Conservation (phyloP, 1,140 invertebrate genomes). For the Chionoecetes opilio region DNA sequence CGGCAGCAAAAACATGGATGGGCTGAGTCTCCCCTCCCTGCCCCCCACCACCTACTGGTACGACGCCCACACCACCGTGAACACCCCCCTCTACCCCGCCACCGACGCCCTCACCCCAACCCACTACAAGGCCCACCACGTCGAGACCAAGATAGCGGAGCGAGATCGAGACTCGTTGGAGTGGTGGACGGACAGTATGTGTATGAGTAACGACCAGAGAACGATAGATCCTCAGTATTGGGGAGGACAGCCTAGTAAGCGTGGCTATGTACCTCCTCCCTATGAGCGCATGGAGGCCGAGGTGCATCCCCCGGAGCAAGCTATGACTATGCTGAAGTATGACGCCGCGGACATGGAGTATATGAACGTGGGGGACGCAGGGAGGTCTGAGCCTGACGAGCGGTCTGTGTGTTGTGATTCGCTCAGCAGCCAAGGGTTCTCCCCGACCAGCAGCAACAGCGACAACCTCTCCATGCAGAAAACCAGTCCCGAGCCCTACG, state of each 20-base stretch:
- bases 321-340: slow-evolving; percentile 41
- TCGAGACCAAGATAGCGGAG: slow-evolving; percentile 42
- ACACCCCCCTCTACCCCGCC: slow-evolving; percentile 57
- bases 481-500: slow-evolving; percentile 36
- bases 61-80: slow-evolving; percentile 67
- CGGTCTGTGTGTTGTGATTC: slow-evolving; percentile 54
- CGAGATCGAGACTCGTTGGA: slow-evolving; percentile 58
- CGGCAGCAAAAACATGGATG: slow-evolving; percentile 39
- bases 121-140: neutral
- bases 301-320: slow-evolving; percentile 39
- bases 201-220: slow-evolving; percentile 46
- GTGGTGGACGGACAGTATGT: slow-evolving; percentile 66
- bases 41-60: slow-evolving; percentile 70
- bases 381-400: slow-evolving; percentile 47
- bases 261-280: slow-evolving; percentile 57
- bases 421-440: slow-evolving; percentile 62
- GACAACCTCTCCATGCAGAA: slow-evolving; percentile 31
- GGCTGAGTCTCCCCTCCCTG: slow-evolving; percentile 63
- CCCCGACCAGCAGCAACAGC: slow-evolving; percentile 53
- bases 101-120: neutral
- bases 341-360: slow-evolving; percentile 29
- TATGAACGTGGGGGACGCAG: neutral
- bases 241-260: slow-evolving; percentile 32
- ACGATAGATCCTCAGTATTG: slow-evolving; percentile 64
- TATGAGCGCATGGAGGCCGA: neutral